These are phyloP conservation scores for Gymnocephalus cernua DNA, from an alignment of 2,113 vertebrate genomes.

Conservation along the genomic window DNA sequence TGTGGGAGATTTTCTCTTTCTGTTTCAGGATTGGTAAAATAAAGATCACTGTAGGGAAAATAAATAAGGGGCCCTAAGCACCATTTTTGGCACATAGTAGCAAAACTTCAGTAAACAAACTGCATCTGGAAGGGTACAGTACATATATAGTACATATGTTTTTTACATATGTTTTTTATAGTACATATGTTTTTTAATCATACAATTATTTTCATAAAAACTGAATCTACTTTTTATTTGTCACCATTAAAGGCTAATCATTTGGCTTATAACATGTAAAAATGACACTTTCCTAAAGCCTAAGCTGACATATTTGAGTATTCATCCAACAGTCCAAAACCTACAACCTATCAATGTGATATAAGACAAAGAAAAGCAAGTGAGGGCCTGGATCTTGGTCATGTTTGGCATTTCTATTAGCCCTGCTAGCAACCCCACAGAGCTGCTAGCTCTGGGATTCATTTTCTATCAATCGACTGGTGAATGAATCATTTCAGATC, in stretches of 20 bases:
- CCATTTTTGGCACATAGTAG: conserved; percentile 26
- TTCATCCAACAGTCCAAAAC: neutral
- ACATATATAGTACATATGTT: neutral
- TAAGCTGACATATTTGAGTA: neutral
- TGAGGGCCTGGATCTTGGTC: neutral
- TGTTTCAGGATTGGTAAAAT: conserved; percentile 51
- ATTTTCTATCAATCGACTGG: neutral
- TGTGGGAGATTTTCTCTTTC: conserved; percentile 51
- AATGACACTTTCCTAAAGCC: neutral
- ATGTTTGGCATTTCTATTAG: neutral
- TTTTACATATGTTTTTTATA: neutral
- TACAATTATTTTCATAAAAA: neutral
- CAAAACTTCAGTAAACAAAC: conserved; percentile 26
- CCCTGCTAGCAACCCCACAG: too few species aligned
- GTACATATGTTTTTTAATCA: neutral
- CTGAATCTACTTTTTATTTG: neutral
- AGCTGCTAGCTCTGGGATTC: too few species aligned
- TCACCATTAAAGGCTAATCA: neutral
- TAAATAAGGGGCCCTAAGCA: conserved; percentile 10
- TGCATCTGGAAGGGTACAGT: conserved; percentile 27
- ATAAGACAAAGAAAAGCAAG: neutral
- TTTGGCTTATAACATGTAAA: neutral
- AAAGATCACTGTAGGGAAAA: conserved; percentile 56
- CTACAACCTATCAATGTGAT: neutral
- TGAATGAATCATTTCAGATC: neutral